These are phyloP conservation scores for Teinopalpus imperialis DNA, from an alignment of 2,888 invertebrate genomes.

Conservation along the genomic window DNA sequence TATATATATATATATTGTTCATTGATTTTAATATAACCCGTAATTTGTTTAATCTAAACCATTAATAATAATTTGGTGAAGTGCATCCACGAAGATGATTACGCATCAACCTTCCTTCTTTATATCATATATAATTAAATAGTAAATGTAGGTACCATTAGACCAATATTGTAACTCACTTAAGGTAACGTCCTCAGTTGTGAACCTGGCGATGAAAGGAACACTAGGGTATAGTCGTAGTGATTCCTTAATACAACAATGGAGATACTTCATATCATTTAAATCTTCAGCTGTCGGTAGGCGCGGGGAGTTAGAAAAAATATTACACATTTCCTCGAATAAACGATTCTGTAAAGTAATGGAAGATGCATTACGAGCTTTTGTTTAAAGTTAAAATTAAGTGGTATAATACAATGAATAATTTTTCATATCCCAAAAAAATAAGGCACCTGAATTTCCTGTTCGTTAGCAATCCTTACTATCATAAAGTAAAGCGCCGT, in stretches of 20 bases:
- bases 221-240: slow-evolving; percentile 85
- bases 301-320: slow-evolving; percentile 76
- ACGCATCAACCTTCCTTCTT: no score
- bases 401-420: not conserved
- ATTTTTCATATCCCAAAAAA: not conserved
- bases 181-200: slow-evolving; percentile 79
- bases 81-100: no score
- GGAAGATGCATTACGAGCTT: slow-evolving; percentile 10
- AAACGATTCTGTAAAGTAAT: slow-evolving; percentile 8
- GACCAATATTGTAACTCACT: no score
- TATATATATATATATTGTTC: no score
- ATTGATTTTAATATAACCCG: no score
- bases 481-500: slow-evolving; percentile 55
- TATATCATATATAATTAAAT: no score
- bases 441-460: slow-evolving; percentile 50
- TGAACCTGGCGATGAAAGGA: slow-evolving; percentile 80
- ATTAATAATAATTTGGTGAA: no score
- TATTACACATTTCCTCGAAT: slow-evolving; percentile 10
- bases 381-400: not conserved
- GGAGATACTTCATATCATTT: slow-evolving; percentile 83
- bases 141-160: no score
- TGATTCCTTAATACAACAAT: slow-evolving; percentile 86
- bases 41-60: no score
- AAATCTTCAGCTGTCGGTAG: slow-evolving; percentile 81
- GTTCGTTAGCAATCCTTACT: slow-evolving; percentile 67